Evolutionary conservation across 2,797 vertebrate genomes (phyloP).

Genomic region (Phataginus tricuspis): DNA sequence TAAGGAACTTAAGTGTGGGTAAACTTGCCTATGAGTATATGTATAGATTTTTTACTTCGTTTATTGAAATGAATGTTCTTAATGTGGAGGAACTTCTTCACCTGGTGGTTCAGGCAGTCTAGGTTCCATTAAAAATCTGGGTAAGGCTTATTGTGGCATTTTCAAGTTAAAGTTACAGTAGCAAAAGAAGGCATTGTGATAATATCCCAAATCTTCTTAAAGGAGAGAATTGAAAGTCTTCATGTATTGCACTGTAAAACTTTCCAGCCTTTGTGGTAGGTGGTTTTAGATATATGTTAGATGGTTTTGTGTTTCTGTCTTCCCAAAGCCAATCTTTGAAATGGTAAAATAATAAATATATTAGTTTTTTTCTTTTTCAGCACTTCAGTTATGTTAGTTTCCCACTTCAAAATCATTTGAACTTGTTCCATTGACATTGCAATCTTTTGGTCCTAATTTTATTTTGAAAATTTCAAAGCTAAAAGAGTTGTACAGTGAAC

Average conservation of each 20-base stretch:
- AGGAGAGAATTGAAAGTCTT: background rate
- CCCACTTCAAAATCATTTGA: constrained; percentile 31
- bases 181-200: background rate
- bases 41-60: background rate
- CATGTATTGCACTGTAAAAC: background rate
- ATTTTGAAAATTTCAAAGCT: constrained; percentile 7
- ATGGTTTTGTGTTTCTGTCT: background rate
- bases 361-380: background rate
- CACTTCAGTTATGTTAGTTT: background rate
- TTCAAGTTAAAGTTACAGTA: background rate
- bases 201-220: background rate
- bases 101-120: background rate
- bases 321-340: background rate
- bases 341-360: background rate
- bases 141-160: background rate
- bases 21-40: background rate
- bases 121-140: background rate
- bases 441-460: background rate
- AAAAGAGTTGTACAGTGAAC: background rate
- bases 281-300: background rate
- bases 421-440: background rate
- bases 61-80: background rate
- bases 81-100: background rate
- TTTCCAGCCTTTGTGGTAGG: background rate
- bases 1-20: background rate